Percentiles rank a stretch among this genome's conserved stretches.
phyloP scores from a whole-genome alignment of 2,113 vertebrate species.

The Engraulis encrasicolus region DNA sequence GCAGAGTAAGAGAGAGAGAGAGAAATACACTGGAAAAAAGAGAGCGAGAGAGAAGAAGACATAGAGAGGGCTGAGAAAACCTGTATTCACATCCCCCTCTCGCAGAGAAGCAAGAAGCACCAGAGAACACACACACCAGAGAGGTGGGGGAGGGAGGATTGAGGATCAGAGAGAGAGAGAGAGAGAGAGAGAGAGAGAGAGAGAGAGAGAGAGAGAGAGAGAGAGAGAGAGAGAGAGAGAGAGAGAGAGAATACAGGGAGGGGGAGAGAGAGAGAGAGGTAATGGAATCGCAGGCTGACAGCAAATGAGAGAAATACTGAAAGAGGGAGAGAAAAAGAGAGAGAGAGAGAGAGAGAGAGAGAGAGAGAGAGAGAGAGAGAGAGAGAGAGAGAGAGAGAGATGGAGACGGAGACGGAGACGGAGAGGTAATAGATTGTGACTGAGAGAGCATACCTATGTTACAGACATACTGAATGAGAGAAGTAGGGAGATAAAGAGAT shows the following conservation, averaged over 20 bases:
- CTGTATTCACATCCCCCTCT: conserved; percentile 17
- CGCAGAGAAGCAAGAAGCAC: no score
- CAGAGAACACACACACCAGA: not conserved
- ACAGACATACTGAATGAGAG: no score
- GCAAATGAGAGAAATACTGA: no score
- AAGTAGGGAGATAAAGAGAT: not conserved
- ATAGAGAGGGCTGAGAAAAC: conserved; percentile 23
- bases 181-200: conserved; percentile 22
- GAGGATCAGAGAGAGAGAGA: not conserved
- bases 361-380: not conserved
- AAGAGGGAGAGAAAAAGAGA: not conserved
- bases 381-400: not conserved
- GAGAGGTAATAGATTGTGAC: no score
- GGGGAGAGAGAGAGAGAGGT: not conserved
- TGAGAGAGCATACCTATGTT: no score
- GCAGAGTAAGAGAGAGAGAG: not conserved
- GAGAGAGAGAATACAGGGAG: conserved; percentile 51
- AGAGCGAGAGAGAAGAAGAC: conserved; percentile 16
- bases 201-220: conserved; percentile 21
- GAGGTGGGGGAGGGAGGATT: not conserved
- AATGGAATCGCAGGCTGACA: no score
- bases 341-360: not conserved
- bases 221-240: conserved; percentile 48
- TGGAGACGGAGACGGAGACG: no score
- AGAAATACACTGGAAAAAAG: not conserved